Base-by-base conservation (phyloP, 2,797 vertebrate genomes). In the Dallia pectoralis region DNA sequence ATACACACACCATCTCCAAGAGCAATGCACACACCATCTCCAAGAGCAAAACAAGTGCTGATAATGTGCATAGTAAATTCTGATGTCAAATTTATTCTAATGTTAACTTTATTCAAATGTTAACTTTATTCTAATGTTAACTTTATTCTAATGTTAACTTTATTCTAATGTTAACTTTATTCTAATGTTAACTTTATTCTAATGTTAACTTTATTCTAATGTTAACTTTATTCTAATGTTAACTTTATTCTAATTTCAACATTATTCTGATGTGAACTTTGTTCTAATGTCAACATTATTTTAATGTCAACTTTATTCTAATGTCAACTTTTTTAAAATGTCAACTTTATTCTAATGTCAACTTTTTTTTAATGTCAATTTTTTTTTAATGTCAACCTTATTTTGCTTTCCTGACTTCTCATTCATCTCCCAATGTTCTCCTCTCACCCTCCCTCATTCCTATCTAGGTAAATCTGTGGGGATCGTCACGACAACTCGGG, bases 401-500 rank as follows among this genome's bases (percentile, higher is more conserved):
- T 48, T 16, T 2, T 11, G 16, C 16, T 15, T 25, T 22, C 30
- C 15, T 64, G 14, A 11, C 15, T 48, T 53, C 29, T 5, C 15
- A 22, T 22, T 29, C 19, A n/a, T 49, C 67, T 47, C 29, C 49
- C 19, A 7, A 18, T 16, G 12, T 29, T 47, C 16, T 36, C 59
- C 30, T 33, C 32, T 8, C 5, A 51, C 40, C 36, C 51, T 36
- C 40, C 32, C 33, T 69, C 48, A 22, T n/a, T 47, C 19, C 59
- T 33, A 36, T 33, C 9, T 70, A 94, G 93, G 93, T 0, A 94
- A 94, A 84, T 93, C 93, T 18, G 93, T 94, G 0, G 93, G 93
- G 18, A 86, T 94, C 2, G 93, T 94, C 22, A 93, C 93, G 0
- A 93, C 93, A 14, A 94, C 93, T 0, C 86, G 92, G 0, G 92